These are phyloP conservation scores for Spermophilus dauricus DNA, from an alignment of 2,113 vertebrate species.

Conservation along the genomic window DNA sequence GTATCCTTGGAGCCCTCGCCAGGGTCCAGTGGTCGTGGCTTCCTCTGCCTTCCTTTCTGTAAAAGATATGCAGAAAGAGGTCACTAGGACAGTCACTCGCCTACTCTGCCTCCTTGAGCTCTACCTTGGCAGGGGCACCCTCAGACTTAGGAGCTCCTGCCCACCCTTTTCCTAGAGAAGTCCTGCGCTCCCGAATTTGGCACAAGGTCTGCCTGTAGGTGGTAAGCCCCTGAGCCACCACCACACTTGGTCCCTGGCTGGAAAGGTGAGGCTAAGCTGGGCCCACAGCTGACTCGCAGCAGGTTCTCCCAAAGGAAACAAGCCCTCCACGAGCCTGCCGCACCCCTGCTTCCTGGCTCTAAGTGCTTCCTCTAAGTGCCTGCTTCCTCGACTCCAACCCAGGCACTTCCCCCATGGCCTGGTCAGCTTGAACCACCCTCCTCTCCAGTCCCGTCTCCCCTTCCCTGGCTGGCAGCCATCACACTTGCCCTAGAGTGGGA, in stretches of 20 bases:
- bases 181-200: neutral
- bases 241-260: neutral
- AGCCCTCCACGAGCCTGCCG: neutral
- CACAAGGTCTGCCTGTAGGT: neutral
- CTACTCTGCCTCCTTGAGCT: neutral
- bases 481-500: neutral
- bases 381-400: neutral
- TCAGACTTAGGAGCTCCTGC: neutral
- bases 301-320: neutral
- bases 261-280: neutral
- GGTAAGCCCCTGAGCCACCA: neutral
- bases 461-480: neutral
- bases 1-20: slow-evolving; percentile 91
- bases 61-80: slow-evolving; percentile 34
- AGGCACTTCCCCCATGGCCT: neutral
- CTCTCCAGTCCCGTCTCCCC: neutral
- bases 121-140: neutral
- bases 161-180: neutral
- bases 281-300: neutral
- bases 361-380: neutral
- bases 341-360: neutral
- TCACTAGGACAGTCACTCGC: neutral
- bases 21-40: slow-evolving; percentile 93
- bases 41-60: slow-evolving; percentile 91
- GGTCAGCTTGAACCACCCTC: neutral